phyloP scores from a whole-genome alignment of 2,113 vertebrate genomes.

The Solea senegalensis region DNA sequence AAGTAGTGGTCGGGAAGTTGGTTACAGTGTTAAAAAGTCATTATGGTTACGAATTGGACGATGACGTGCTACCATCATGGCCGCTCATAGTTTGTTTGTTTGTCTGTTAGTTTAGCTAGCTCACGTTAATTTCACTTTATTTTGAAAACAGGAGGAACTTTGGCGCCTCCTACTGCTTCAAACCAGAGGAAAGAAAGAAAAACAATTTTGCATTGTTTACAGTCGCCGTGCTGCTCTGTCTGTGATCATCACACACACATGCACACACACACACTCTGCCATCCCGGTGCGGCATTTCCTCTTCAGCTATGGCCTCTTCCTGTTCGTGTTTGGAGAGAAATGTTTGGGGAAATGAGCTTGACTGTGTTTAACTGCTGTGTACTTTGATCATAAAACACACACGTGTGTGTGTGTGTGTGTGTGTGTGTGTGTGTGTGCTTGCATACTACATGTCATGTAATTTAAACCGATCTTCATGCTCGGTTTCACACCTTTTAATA shows the following conservation, averaged over 20 bases:
- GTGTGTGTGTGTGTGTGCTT: slow-evolving; percentile 6
- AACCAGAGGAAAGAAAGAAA: no score
- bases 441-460: background rate
- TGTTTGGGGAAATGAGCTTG: background rate
- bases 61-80: no score
- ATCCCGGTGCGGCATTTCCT: slow-evolving; percentile 58
- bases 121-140: no score
- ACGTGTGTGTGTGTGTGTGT: slow-evolving; percentile 10
- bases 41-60: no score
- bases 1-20: no score
- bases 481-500: slow-evolving; percentile 37
- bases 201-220: no score
- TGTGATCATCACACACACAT: slow-evolving; percentile 39
- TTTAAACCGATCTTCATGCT: slow-evolving; percentile 5
- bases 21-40: no score
- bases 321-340: slow-evolving; percentile 46
- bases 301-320: slow-evolving; percentile 69
- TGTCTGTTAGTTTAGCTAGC: no score
- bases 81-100: no score
- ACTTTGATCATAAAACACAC: slow-evolving; percentile 32
- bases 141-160: no score
- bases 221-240: slow-evolving; percentile 6
- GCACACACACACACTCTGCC: slow-evolving; percentile 42
- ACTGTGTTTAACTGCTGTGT: slow-evolving; percentile 22
- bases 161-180: no score